Evolutionary conservation across 2,888 invertebrate genomes (phyloP).

Genomic region (Drosophila fulvimacula): DNA sequence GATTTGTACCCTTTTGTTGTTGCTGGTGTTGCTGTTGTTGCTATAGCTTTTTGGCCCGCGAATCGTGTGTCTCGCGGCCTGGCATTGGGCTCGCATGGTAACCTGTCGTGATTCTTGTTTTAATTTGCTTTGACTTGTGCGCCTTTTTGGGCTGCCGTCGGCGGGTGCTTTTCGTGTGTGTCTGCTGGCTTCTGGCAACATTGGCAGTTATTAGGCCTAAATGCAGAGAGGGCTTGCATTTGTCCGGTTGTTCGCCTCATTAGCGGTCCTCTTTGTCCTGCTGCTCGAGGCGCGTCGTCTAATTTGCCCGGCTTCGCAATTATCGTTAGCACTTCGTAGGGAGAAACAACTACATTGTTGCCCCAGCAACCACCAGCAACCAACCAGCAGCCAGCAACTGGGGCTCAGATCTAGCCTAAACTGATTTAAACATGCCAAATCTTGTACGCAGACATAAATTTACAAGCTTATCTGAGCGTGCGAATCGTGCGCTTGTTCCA

Average conservation of each 20-base stretch:
- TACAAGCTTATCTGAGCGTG: slow-evolving; percentile 64
- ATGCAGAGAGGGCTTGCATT: slow-evolving; percentile 64
- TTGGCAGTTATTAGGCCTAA: slow-evolving; percentile 76
- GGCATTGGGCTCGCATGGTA: slow-evolving; percentile 72
- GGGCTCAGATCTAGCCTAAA: slow-evolving; percentile 45
- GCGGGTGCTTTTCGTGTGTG: slow-evolving; percentile 16
- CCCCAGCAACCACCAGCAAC: not conserved
- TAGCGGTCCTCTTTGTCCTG: slow-evolving; percentile 55
- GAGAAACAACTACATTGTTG: slow-evolving; percentile 29
- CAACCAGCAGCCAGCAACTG: slow-evolving; percentile 11
- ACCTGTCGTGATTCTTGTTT: slow-evolving; percentile 82
- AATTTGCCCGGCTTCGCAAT: slow-evolving; percentile 57
- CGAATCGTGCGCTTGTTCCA: slow-evolving; percentile 72
- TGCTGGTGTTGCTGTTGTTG: not conserved
- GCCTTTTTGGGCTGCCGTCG: slow-evolving; percentile 68
- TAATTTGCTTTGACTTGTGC: slow-evolving; percentile 82
- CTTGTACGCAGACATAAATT: slow-evolving; percentile 72
- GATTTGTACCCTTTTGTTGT: slow-evolving; percentile 20
- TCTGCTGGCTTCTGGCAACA: slow-evolving; percentile 39
- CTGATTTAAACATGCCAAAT: slow-evolving; percentile 57
- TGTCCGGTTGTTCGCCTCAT: slow-evolving; percentile 67
- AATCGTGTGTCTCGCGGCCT: slow-evolving; percentile 43
- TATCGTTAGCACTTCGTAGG: slow-evolving; percentile 54
- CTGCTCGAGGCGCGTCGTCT: slow-evolving; percentile 25
- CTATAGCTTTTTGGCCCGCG: slow-evolving; percentile 36